Evolutionary conservation across 1,140 invertebrate genomes (phyloP), one percentile per base, ranked within the genome.

Genomic region (Drosophila neocordata): DNA sequence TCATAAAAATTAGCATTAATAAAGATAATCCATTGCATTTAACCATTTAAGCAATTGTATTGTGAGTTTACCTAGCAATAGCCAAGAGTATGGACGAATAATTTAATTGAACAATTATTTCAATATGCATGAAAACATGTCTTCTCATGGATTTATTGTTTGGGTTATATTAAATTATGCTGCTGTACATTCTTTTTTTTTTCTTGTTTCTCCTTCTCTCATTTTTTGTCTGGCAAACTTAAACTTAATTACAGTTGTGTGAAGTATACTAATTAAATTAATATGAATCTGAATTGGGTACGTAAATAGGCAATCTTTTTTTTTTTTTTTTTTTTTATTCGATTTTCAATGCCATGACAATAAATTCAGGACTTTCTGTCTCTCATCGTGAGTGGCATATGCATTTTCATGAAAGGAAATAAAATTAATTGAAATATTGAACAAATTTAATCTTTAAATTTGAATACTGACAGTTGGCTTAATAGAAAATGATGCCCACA

Each of bases 231-330:
- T 11, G 22, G 13, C 53, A 56, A 31, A 56, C 53, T 56, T 69
- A 80, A 83, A 84, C 81, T 84, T 84, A 84, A 84, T 84, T 84
- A 84, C 73, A 58, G 31, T 64, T 59, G 65, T 56, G 57, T 70
- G 61, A 65, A 48, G 37, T 69, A 44, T 60, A 20, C 57, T 18
- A 69, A 80, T 80, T 85, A 72, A 71, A 80, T 84, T 76, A 68
- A 73, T 76, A 76, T 69, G 67, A 61, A 74, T 68, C 58, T 68
- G 61, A 73, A 65, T n/a, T 7, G 34, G 56, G 56, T 64, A 13
- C 24, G 56, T 75, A 74, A 74, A 74, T 74, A 74, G 71, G 71
- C 71, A 74, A 67, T 31, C 13, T 6, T 55, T 55, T 55, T 55
- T 18, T 0, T 2, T 11, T 31, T 31, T 7, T 31, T 31, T 31